These are phyloP conservation scores for Propithecus perrieri DNA, from an alignment of 2,797 vertebrate species.

Conservation along the genomic window DNA sequence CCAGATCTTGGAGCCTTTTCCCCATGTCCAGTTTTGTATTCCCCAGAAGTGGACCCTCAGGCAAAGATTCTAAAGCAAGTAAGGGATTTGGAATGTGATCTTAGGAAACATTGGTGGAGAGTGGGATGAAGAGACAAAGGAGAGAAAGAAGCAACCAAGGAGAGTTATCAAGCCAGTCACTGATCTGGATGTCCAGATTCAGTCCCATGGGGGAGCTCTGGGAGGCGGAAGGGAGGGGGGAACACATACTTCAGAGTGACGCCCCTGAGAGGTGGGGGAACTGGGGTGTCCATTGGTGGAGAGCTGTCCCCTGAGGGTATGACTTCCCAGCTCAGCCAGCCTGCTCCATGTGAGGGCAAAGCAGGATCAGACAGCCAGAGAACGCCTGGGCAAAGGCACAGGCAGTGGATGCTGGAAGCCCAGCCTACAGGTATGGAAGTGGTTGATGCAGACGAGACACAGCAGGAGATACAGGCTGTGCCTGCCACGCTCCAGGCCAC, in stretches of 20 bases:
- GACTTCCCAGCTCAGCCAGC: neutral
- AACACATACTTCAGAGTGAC: neutral
- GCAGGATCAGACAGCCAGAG: neutral
- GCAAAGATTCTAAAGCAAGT: neutral
- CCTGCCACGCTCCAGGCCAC: too few species aligned
- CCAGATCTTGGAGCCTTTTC: neutral
- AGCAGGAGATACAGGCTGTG: neutral
- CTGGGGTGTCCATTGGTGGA: neutral
- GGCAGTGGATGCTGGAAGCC: neutral
- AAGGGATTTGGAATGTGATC: neutral
- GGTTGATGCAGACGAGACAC: neutral
- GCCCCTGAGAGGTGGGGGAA: neutral
- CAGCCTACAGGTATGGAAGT: neutral
- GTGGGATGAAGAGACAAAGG: neutral
- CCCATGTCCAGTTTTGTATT: neutral
- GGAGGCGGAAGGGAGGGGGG: neutral
- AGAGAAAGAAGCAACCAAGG: neutral
- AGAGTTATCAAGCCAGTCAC: neutral
- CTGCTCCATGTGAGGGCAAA: neutral
- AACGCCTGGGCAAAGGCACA: too few species aligned
- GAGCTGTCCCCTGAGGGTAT: neutral
- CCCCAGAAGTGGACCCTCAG: neutral
- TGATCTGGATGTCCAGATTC: neutral
- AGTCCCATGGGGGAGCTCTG: neutral
- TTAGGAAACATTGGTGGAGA: neutral